A percentile compares a stretch with the other conserved stretches of the same genome.
phyloP scores from a whole-genome alignment of 1,140 invertebrate species.

The Stratiolaelaps scimitus region DNA sequence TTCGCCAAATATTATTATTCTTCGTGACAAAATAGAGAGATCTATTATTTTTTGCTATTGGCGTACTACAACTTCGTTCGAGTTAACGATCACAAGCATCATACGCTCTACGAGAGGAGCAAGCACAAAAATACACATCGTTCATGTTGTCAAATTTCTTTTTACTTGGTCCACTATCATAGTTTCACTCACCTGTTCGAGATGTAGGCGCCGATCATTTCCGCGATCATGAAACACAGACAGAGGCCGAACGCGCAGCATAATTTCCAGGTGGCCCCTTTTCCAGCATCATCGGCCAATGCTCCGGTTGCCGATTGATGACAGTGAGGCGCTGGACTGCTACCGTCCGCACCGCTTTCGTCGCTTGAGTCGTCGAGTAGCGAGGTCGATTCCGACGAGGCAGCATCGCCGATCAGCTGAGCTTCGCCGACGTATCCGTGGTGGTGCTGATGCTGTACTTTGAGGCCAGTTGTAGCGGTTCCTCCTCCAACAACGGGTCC shows the following conservation, averaged over 20 bases:
- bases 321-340: not conserved
- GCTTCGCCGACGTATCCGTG: not conserved
- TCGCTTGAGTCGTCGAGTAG: constrained; percentile 25
- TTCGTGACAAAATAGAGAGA: no score
- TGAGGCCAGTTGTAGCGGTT: no score
- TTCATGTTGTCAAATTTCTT: no score
- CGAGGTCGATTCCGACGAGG: constrained; percentile 19
- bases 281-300: not conserved
- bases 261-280: constrained; percentile 8
- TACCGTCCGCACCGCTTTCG: not conserved
- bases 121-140: no score
- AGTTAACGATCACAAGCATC: no score
- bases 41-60: no score
- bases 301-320: not conserved
- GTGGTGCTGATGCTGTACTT: no score
- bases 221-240: constrained; percentile 22
- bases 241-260: constrained; percentile 19
- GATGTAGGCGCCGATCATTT: constrained; percentile 15
- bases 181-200: not conserved
- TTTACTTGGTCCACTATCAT: no score
- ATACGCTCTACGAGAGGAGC: no score
- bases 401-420: constrained; percentile 21
- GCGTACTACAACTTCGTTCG: no score
- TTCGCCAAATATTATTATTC: no score
- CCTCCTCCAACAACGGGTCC: no score